Base-by-base conservation (phyloP, 64 coral and sea anemone species). In the Orbicella faveolata region DNA sequence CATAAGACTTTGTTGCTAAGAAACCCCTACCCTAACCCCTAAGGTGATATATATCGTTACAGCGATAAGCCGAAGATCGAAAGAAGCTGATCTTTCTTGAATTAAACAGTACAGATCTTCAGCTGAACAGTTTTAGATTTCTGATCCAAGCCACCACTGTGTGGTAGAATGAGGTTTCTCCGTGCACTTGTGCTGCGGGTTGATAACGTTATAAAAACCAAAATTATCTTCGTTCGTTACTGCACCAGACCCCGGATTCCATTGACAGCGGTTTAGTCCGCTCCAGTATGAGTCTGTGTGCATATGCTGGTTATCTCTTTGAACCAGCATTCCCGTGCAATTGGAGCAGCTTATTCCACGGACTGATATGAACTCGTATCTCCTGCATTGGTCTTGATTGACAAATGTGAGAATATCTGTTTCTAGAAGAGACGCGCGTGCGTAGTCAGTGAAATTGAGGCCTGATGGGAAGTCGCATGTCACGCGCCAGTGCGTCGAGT, bases 91-190 rank as follows among this genome's bases (percentile, higher is more conserved):
- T 59, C 30, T 30, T 48, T 48, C 44, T 6, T 48, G 4, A 48
- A 48, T 48, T 48, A 48, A 48, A 48, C 44, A 48, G 4, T 6
- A 6, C 44, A 48, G 44, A 48, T 48, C 44, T 48, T 48, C 7
- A 48, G 44, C 44, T 6, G 4, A 30, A 30, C 5, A 48, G 44
- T 48, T 70, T 80, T 63, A 90, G 10, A 75, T 1, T 34, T 83
- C 52, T 20, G 79, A 36, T 34, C 89, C 89, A 61, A 90, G 73
- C 89, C 89, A 90, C 89, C 89, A 90, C 34, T 90, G 89, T 33
- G 89, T 90, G 12, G 89, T 90, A 7, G 89, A 90, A 36, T 33
- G 2, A 0, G 67, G 2, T 34, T 61, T 91, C 84, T 57, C 72
- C 13, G 89, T 91, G 89, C 80, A 91, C 41, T 36, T 91, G 2